Evolutionary conservation across 2,113 vertebrate species (phyloP), one percentile per base, ranked within the genome.

Genomic region (Platysternon megacephalum): DNA sequence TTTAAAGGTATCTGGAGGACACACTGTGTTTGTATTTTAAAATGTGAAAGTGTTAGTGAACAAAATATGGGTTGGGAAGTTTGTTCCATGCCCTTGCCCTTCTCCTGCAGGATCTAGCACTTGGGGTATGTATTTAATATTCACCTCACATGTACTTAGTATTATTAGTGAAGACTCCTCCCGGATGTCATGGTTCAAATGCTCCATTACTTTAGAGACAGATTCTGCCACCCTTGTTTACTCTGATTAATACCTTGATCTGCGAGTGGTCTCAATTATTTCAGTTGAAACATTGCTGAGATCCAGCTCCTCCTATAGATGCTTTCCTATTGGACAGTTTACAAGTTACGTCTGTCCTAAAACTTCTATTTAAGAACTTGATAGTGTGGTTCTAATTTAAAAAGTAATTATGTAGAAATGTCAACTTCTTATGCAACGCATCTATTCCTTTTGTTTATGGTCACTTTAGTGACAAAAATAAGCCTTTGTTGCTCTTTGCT

Each of bases 1-100:
- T 87, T 97, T 99, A 87, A 97, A 98, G 98, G 99, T 99, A 98
- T 90, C 39, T 88, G 32, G 28, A 84, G 5, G 53, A 83, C 44
- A 24, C 4, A 91, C 35, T 90, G 85, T 49, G 39, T 61, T 89
- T 86, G 21, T 79, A 91, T 74, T 44, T 9, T 24, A 29, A 29
- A 72, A 72, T 72, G 19, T n/a, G n/a, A 72, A 72, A 72, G n/a
- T 72, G n/a, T 39, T 21, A 39, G 19, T 22, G 65, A 39, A 72
- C 35, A 72, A 58, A 78, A 65, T 9, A 6, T 28, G 29, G 78
- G 0, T 0, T 22, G 6, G 86, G 56, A 91, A 81, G 56, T 91
- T 81, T 11, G 0, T 53, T 95, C 82, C 19, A 51, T 39, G 10
- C 35, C 1, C 16, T 81, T 93, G 82, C 17, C 21, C 79, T n/a